Conservation (phyloP, 2,113 vertebrate genomes). For the Cathartes aura region DNA sequence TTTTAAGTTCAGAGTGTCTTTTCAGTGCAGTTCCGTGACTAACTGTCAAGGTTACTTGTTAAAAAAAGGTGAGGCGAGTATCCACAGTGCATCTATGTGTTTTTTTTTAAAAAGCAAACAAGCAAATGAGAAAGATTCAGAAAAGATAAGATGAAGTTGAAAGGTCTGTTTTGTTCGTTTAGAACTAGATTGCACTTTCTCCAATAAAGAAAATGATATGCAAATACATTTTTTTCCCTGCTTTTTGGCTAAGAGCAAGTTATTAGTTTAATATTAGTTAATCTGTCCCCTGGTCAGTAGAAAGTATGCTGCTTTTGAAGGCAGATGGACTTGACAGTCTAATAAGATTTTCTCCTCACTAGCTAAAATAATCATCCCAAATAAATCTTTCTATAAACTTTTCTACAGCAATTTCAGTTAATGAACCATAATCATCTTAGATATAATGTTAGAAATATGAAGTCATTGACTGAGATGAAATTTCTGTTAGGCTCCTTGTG, state of each 20-base stretch:
- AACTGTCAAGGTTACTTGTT: neutral
- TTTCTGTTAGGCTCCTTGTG: neutral
- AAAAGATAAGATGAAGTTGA: neutral
- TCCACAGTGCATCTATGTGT: neutral
- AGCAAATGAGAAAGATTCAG: neutral
- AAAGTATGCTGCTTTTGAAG: neutral
- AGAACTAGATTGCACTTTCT: neutral
- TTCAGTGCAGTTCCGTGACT: neutral
- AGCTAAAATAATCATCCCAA: neutral
- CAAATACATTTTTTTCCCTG: neutral
- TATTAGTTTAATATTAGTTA: neutral
- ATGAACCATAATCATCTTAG: neutral
- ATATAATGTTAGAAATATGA: neutral
- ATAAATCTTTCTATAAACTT: neutral
- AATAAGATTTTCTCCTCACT: neutral
- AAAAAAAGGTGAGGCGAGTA: neutral
- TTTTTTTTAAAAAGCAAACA: neutral
- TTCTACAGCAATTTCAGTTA: neutral
- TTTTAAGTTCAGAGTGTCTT: neutral
- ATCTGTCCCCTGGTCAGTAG: neutral
- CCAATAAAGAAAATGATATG: neutral
- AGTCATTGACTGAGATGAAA: neutral
- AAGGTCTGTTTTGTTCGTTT: neutral
- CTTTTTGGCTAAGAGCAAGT: neutral
- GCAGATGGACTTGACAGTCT: neutral